phyloP scores from a whole-genome alignment of 2,113 vertebrate genomes.

The Eonycteris spelaea region DNA sequence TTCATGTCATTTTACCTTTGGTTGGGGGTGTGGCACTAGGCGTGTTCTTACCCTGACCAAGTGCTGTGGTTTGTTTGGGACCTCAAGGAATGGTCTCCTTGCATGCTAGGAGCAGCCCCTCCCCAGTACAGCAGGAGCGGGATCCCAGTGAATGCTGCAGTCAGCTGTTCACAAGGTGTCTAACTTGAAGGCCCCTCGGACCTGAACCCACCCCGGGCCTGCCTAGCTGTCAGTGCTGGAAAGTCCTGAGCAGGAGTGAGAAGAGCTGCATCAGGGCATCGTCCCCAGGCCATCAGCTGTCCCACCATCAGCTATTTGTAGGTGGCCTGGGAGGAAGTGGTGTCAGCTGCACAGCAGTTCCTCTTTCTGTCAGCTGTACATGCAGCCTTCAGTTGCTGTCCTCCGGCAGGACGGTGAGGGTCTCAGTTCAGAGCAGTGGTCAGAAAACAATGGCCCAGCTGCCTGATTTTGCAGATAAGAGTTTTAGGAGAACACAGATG shows the following conservation, averaged over 20 bases:
- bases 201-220: background rate
- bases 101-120: no score
- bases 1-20: background rate
- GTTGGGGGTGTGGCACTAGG: background rate
- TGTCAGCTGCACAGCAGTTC: background rate
- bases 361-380: background rate
- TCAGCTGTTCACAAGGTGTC: background rate
- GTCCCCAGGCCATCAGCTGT: background rate
- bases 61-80: background rate
- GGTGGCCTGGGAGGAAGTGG: background rate
- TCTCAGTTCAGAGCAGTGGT: background rate
- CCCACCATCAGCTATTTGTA: background rate
- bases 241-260: background rate
- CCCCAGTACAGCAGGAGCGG: no score
- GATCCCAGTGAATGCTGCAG: no score
- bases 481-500: background rate
- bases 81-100: background rate
- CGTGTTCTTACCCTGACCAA: rapidly evolving
- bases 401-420: background rate
- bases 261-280: background rate
- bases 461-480: background rate
- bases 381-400: background rate
- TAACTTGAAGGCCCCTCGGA: background rate
- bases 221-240: background rate
- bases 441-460: background rate